Base-by-base conservation (phyloP, 2,113 vertebrate species). In the Notechis scutatus region DNA sequence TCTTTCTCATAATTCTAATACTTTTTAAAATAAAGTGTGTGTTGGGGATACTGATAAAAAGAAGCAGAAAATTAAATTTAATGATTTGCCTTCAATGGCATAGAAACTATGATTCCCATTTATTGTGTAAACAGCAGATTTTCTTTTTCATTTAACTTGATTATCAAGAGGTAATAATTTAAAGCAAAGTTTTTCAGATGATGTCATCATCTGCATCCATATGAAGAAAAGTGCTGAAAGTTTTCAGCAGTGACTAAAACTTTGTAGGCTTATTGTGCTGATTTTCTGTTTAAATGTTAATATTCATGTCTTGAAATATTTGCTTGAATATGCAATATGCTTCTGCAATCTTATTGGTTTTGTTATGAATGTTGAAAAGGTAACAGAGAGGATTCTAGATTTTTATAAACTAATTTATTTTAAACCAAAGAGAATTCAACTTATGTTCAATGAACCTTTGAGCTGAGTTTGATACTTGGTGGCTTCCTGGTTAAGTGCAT, bases 11-110 rank as follows among this genome's bases (percentile, higher is more conserved):
- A 85, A 90, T 93, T 87, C 94, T 64, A 91, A 94, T 89, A 93
- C 47, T n/a, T 61, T 94, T 92, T n/a, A 92, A 95, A 88, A 92
- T 94, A 94, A 85, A 92, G 55, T 55, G 24, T 90, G 47, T n/a
- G 0, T 52, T 88, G n/a, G 26, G 18, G 23, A n/a, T 57, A 15
- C 90, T 45, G 1, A 23, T 81, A 69, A 61, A 85, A 93, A 85
- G 55, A 90, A 11, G 47, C 12, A 4, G 85, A 91, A 93, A 57
- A 92, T 93, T 93, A 74, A 91, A 54, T n/a, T 64, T 93, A 64
- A 88, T 92, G 42, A 85, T 87, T 42, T 57, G 90, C 15, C 57
- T 93, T 90, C 88, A 1, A 3, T 34, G 5, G 24, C 57, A 12
- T 34, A 64, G 42, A 57, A 74, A 91, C 54, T 55, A 81, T 39